Evolutionary conservation across 2,888 invertebrate genomes (phyloP), one percentile per base, ranked within the genome.

Genomic region (Rotaria macrura): DNA sequence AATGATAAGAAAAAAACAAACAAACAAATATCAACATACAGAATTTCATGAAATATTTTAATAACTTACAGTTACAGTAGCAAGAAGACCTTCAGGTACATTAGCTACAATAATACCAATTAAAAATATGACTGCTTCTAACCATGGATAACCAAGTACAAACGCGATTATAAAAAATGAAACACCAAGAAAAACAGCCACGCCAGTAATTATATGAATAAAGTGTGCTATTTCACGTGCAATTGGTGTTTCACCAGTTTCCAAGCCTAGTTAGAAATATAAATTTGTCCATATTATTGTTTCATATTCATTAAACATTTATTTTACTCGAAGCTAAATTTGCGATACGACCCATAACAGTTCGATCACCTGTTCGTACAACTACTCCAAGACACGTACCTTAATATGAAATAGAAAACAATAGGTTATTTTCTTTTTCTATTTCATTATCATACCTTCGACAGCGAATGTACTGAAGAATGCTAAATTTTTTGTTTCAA

Each of bases 61-160:
- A 49, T 17, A 49, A 79, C 79, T 43, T 43, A 94, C 98, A 87
- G 98, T 99, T 88, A 99, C 98, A 88, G 98, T 99, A 88, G 98
- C 98, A 89, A 99, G 93, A 72, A 98, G 93, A 92, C 98, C 97
- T 93, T 99, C 98, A 74, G 98, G 98, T 89, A 99, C 98, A 92
- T 99, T 99, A 88, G 98, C 99, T 88, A 99, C 98, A 92, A 99
- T 99, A 92, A 99, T 98, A 87, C 98, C 98, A 91, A 99, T 99
- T 87, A 92, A 89, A 94, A 99, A 99, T 92, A 99, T 97, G 89
- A 98, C 97, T 90, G 99, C 97, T 91, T 98, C 98, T 89, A 99
- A 93, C 97, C 97, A 98, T 91, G 96, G 95, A 92, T 99, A 99
- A 89, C 97, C 97, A 89, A 99, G 94, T 90, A 96, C 89, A 92